Base-by-base conservation (phyloP, 2,113 vertebrate species). In the Sprattus sprattus region DNA sequence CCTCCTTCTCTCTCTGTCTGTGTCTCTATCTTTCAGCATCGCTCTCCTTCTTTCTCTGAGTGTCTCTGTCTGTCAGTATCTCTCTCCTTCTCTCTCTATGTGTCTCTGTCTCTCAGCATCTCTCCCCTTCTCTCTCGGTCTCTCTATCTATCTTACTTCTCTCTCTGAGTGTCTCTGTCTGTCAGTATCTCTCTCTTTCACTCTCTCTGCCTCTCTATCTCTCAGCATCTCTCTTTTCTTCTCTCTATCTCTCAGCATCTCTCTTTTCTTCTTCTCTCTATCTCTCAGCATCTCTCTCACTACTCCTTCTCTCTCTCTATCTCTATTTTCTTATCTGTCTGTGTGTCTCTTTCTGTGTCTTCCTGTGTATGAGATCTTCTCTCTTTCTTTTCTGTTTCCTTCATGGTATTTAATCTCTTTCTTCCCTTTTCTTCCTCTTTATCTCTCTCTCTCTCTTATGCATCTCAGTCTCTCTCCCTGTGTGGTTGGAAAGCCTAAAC, bases 381-480 rank as follows among this genome's bases (percentile, higher is more conserved):
- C 47, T 10, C 0, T 45, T 22, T 50, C 25, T 20, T 22, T 28
- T 25, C 20, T 13, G 45, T 5, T 78, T 44, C 39, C 20, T 20
- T 45, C 28, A 25, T n/a, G 44, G 82, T 39, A 15, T 25, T n/a
- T 47, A 28, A 60, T 81, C 64, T 64, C 22, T 52, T 78, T 44
- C 39, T 78, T 6, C 28, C 5, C 60, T 83, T 80, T 47, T 28
- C 45, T 47, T 8, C 13, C 47, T 1, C 47, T 39, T 39, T 49
- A 15, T 54, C 52, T 52, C 13, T 52, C 50, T 54, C 16, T 54
- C 16, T 47, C 64, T 87, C 80, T 84, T 67, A 47, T 81, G 57
- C 18, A 80, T 60, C 32, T 80, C 80, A 25, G 47, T 57, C 45
- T 46, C 84, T 11, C 8, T 16, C 32, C 47, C 52, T 54, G 52